A percentile compares a stretch with the other conserved stretches of the same genome.
Conservation (phyloP, 2,113 vertebrate genomes). For the Ictalurus furcatus region DNA sequence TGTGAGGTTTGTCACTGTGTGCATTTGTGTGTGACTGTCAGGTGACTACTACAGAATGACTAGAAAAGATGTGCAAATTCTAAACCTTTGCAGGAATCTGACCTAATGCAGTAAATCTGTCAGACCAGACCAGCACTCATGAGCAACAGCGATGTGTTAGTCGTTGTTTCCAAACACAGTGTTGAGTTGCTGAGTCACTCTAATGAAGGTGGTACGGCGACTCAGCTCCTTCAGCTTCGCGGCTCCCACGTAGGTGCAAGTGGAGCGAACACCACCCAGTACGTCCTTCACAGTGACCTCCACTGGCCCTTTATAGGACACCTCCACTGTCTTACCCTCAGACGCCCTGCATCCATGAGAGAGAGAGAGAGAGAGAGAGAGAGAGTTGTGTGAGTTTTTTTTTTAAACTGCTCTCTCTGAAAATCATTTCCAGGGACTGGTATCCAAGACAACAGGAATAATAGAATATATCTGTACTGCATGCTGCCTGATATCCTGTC, state of each 20-base stretch:
- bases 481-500: neutral
- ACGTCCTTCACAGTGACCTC: conserved; percentile 80
- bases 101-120: neutral
- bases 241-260: conserved; percentile 89
- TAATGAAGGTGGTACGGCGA: conserved; percentile 88
- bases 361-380: neutral
- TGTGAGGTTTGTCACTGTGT: neutral
- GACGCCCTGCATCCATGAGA: conserved; percentile 75
- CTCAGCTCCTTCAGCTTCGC: conserved; percentile 89
- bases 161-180: conserved; percentile 74
- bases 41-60: neutral
- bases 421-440: neutral
- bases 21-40: neutral
- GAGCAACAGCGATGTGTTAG: conserved; percentile 43
- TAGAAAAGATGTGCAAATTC: neutral
- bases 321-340: conserved; percentile 86
- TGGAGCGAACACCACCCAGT: conserved; percentile 88
- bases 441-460: neutral
- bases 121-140: neutral
- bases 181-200: conserved; percentile 89
- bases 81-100: conserved; percentile 15
- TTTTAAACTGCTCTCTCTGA: neutral
- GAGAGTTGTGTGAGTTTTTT: neutral
- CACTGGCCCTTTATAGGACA: conserved; percentile 82
- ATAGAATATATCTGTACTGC: neutral